Evolutionary conservation across 2,888 invertebrate species (phyloP).

Genomic region (Amiota mariae): DNA sequence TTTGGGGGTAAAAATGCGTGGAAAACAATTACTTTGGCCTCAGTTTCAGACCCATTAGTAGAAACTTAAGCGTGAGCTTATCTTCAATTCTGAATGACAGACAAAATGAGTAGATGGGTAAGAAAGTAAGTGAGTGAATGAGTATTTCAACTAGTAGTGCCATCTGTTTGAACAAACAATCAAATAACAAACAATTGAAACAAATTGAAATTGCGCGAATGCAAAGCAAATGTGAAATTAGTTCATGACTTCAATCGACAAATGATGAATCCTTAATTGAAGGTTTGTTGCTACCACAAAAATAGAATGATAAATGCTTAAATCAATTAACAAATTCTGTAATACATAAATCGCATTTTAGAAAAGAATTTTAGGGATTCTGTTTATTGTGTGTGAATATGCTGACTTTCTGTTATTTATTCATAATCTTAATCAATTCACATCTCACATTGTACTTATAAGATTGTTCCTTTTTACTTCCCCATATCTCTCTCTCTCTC

Average conservation of each 20-base stretch:
- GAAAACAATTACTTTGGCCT: no score
- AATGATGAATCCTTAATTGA: neutral
- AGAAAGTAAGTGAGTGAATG: neutral
- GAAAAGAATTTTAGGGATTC: neutral
- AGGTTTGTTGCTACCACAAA: no score
- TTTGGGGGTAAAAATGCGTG: no score
- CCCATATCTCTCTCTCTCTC: neutral
- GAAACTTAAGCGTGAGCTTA: no score
- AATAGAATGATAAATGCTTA: neutral
- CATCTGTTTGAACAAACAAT: conserved; percentile 13
- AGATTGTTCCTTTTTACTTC: no score
- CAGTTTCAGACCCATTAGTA: no score
- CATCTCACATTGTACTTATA: neutral
- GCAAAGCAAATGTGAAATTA: neutral
- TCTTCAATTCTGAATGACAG: neutral
- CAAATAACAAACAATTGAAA: conserved; percentile 5
- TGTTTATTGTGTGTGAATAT: conserved; percentile 65
- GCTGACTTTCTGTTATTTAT: conserved; percentile 52
- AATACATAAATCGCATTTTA: conserved; percentile 1
- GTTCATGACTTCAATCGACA: conserved; percentile 5
- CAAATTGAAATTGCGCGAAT: neutral
- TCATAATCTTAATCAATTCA: conserved; percentile 49
- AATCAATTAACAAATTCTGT: conserved; percentile 9
- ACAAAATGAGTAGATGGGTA: neutral
- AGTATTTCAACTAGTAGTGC: neutral